Evolutionary conservation across 2,797 vertebrate genomes (phyloP).

Genomic region (Ptychobarbus kaznakovi): DNA sequence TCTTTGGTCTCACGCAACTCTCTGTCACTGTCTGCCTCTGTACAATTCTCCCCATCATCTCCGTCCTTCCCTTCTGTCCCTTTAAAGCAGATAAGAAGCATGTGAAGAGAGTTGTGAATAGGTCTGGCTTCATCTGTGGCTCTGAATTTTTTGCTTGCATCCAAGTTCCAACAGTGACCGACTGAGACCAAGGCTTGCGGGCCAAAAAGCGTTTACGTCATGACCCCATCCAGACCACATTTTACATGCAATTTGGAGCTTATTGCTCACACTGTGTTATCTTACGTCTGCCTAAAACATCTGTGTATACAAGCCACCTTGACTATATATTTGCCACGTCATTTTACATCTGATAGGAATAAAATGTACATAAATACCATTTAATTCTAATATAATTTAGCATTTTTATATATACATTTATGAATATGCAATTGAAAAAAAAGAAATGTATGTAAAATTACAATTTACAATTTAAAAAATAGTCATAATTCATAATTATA

Average conservation of each 20-base stretch:
- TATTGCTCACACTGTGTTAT: background rate
- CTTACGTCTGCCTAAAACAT: conserved; percentile 3
- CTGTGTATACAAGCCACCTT: background rate
- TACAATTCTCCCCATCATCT: background rate
- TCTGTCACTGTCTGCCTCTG: background rate
- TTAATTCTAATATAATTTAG: background rate
- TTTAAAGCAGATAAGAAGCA: conserved; percentile 53
- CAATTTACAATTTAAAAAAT: background rate
- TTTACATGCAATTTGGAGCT: background rate
- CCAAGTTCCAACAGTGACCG: conserved; percentile 54
- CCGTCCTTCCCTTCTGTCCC: conserved; percentile 47
- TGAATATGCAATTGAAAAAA: background rate
- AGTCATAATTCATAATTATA: background rate
- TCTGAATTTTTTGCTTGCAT: conserved; percentile 62
- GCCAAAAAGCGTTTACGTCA: conserved; percentile 1
- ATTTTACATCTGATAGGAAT: background rate
- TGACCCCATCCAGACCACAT: background rate
- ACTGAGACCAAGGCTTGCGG: conserved; percentile 55
- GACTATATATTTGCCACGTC: background rate
- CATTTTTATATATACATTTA: background rate
- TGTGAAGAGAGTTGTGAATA: conserved; percentile 55
- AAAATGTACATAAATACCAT: background rate
- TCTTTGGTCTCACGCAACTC: conserved; percentile 13
- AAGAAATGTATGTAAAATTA: background rate
- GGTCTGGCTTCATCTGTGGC: conserved; percentile 48